Evolutionary conservation across 2,888 invertebrate genomes (phyloP).

Genomic region (Drosophila mercatorum): DNA sequence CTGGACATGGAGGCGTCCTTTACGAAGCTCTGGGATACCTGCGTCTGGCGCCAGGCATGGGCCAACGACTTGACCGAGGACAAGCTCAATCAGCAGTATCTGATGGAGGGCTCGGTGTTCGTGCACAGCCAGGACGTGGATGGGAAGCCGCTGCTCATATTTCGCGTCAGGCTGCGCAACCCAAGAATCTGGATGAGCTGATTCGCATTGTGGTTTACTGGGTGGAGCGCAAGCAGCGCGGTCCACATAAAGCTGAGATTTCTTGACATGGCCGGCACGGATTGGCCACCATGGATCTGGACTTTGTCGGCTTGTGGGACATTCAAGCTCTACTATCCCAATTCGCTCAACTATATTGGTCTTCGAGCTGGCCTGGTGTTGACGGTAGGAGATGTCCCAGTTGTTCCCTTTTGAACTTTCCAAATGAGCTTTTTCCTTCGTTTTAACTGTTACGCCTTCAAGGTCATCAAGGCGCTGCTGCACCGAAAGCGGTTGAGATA

Average conservation of each 20-base stretch:
- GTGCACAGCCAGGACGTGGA: conserved; percentile 92
- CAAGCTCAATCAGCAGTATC: conserved; percentile 89
- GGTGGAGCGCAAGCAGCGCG: conserved; percentile 86
- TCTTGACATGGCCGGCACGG: conserved; percentile 97
- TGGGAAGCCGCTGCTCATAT: conserved; percentile 90
- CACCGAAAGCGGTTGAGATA: conserved; percentile 94
- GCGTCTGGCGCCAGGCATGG: conserved; percentile 92
- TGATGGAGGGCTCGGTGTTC: conserved; percentile 91
- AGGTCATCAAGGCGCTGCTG: conserved; percentile 93
- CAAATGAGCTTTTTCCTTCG: conserved; percentile 1
- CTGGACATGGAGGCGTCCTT: conserved; percentile 89
- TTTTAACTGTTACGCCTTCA: conserved; percentile 89
- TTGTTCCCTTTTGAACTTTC: conserved; percentile 12
- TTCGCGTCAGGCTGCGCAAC: conserved; percentile 92
- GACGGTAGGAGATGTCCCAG: conserved; percentile 86
- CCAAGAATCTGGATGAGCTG: conserved; percentile 90
- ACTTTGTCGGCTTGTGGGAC: conserved; percentile 94
- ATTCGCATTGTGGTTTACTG: conserved; percentile 94
- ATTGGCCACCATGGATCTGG: conserved; percentile 95
- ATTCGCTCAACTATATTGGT: conserved; percentile 94
- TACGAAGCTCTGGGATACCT: conserved; percentile 91
- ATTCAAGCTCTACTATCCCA: conserved; percentile 95
- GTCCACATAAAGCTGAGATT: conserved; percentile 92
- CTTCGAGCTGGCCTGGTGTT: conserved; percentile 97
- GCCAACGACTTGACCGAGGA: conserved; percentile 90